Evolutionary conservation across 53 echinoderm and acorn worm genomes (phyloP), one percentile per base, ranked within the genome.

Genomic region (Temnopleurus reevesii): DNA sequence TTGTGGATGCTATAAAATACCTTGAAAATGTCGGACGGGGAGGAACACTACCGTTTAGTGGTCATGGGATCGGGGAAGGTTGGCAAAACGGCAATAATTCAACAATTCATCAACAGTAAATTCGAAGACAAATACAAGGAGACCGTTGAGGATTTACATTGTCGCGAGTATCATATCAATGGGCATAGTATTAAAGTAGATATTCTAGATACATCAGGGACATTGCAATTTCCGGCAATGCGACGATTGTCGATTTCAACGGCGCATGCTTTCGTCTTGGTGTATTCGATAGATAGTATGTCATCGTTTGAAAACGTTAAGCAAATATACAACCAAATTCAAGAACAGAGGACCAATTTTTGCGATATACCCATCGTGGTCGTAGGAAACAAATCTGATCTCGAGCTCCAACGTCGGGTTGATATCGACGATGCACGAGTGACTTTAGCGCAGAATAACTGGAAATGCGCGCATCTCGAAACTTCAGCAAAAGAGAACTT

Each of bases 71-170:
- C 99, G 2, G 99, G 99, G 3, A 94, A 93, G 56, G 99, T 99
- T 27, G 99, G 99, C 8, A 99, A 99, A 86, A 99, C 94, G 29
- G 92, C 99, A 17, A 99, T 99, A 43, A 99, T 99, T 60, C 92
- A 94, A 53, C 95, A 95, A 82, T 99, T 99, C 77, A 76, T 99
- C 46, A 77, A 91, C 49, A 95, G 91, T 41, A 84, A 91, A 53
- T 99, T 96, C 36, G 91, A 92, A 45, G 94, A 96, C 61, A 99
- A 96, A 57, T 99, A 99, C 45, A 99, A 94, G 89, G 96, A 94
- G 49, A 99, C 99, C 5, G 95, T 99, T 0, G 99, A 99, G 61
- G 99, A 99, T 41, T 81, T 99, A n/a, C 99, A 99, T 61, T 99
- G 99, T 77, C 76, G 99, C 30, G 99, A 99, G 46, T 99, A 99